phyloP scores from a whole-genome alignment of 2,888 invertebrate species.

The Drosophila kambysellisi region DNA sequence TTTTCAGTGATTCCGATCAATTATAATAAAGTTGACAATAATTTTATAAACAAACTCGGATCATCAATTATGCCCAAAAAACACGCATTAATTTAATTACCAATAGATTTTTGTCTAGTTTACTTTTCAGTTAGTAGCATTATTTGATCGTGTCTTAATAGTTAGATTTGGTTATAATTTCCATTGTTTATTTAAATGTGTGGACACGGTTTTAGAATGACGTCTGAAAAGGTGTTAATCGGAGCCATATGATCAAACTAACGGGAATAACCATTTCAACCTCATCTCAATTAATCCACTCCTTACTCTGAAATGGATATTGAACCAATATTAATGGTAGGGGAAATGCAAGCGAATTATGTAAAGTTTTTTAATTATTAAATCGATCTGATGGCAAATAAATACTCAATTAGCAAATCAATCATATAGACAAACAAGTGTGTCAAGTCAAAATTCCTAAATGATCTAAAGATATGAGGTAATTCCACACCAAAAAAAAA shows the following conservation, averaged over 20 bases:
- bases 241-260: slow-evolving; percentile 19
- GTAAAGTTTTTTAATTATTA: neutral
- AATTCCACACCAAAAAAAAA: neutral
- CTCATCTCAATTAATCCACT: neutral
- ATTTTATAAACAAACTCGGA: slow-evolving; percentile 4
- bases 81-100: slow-evolving; percentile 22
- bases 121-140: slow-evolving; percentile 2
- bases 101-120: neutral
- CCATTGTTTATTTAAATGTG: slow-evolving; percentile 26
- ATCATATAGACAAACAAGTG: neutral
- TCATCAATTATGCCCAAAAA: slow-evolving; percentile 35
- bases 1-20: slow-evolving; percentile 19
- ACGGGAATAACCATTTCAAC: slow-evolving; percentile 10
- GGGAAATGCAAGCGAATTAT: neutral
- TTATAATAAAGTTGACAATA: slow-evolving; percentile 15
- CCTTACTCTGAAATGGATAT: neutral
- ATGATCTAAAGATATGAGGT: slow-evolving; percentile 10
- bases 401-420: slow-evolving; percentile 7
- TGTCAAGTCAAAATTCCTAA: slow-evolving; percentile 17
- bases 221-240: slow-evolving; percentile 36
- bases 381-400: neutral
- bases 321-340: neutral
- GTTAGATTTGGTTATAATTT: slow-evolving; percentile 12
- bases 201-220: slow-evolving; percentile 34
- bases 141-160: slow-evolving; percentile 16